phyloP scores from a whole-genome alignment of 2,113 vertebrate genomes.

The Eudorcas thomsonii region DNA sequence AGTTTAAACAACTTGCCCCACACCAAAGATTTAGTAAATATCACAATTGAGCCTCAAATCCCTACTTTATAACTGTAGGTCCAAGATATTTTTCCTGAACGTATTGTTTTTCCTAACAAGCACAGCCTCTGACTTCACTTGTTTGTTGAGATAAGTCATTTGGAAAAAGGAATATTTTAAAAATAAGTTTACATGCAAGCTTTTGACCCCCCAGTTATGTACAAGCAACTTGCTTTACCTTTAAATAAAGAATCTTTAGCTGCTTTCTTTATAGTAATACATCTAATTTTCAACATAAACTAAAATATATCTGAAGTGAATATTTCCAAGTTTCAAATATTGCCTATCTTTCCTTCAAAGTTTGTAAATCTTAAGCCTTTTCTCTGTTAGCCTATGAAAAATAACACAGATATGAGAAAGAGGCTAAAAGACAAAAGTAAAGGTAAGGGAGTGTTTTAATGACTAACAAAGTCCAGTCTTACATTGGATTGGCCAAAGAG shows the following conservation, averaged over 20 bases:
- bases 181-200: neutral
- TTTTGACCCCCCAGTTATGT: neutral
- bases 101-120: neutral
- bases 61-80: neutral
- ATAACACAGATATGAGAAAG: neutral
- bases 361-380: neutral
- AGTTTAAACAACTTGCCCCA: neutral
- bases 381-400: neutral
- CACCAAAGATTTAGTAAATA: constrained; percentile 15
- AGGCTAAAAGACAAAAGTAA: neutral
- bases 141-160: neutral
- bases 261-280: neutral
- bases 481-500: neutral
- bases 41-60: constrained; percentile 17
- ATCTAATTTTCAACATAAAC: neutral
- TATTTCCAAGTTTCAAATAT: neutral
- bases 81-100: neutral
- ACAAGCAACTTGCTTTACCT: neutral
- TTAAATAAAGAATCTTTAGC: neutral
- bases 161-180: neutral
- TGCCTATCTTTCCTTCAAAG: neutral
- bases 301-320: neutral
- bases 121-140: neutral
- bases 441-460: neutral
- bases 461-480: neutral